These are phyloP conservation scores for Micoletzkya japonica DNA, from an alignment of 2,888 invertebrate species.

Conservation along the genomic window DNA sequence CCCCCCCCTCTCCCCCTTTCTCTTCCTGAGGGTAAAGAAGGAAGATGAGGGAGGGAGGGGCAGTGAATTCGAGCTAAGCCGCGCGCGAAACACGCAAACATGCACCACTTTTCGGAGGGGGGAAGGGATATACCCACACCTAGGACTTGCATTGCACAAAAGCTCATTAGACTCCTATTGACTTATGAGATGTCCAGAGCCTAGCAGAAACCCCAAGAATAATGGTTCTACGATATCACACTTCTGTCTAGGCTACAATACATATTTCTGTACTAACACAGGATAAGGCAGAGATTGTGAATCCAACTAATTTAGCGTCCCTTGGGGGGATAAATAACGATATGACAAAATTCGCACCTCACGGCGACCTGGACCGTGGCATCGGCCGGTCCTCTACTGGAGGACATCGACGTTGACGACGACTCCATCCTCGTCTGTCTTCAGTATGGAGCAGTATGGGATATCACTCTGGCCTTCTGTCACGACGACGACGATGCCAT, in stretches of 20 bases:
- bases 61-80: neutral
- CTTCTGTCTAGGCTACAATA: neutral
- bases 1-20: neutral
- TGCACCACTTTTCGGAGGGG: neutral
- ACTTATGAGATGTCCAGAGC: neutral
- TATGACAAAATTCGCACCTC: constrained; percentile 16
- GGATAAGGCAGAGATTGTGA: too few species aligned
- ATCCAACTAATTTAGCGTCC: neutral
- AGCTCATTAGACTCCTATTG: neutral
- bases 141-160: neutral
- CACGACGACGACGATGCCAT: too few species aligned
- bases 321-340: neutral
- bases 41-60: neutral
- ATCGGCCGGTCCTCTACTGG: neutral
- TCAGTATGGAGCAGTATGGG: too few species aligned
- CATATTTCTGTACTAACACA: neutral
- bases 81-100: neutral
- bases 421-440: constrained; percentile 20
- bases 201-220: neutral
- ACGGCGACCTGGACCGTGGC: constrained; percentile 31
- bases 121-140: neutral
- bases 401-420: constrained; percentile 6
- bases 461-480: too few species aligned
- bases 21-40: neutral
- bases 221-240: neutral